Conservation (phyloP, 2,113 vertebrate genomes). For the Orycteropus afer region DNA sequence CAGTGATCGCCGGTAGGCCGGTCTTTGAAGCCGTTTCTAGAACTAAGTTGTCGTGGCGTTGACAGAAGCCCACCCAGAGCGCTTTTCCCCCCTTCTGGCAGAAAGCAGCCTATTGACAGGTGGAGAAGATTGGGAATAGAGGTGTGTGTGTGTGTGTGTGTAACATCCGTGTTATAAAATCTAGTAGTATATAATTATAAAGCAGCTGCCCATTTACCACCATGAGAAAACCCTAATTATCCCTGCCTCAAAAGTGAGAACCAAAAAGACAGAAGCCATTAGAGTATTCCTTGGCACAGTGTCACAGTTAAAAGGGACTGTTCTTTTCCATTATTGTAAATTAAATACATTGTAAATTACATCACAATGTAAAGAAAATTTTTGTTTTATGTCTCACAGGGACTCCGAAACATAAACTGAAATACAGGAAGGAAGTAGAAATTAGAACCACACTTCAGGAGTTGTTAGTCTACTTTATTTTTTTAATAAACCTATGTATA, state of each 20-base stretch:
- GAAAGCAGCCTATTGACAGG: background rate
- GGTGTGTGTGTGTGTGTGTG: no score
- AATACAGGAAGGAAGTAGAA: constrained; percentile 64
- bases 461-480: constrained; percentile 74
- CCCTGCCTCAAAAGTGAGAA: background rate
- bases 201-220: background rate
- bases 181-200: background rate
- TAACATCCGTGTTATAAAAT: background rate
- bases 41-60: background rate
- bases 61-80: background rate
- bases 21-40: background rate
- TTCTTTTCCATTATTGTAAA: background rate
- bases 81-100: background rate
- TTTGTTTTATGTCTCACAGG: constrained; percentile 72
- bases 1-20: background rate
- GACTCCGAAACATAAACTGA: background rate
- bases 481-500: constrained; percentile 80
- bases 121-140: background rate
- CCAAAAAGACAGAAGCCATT: background rate
- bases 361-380: constrained; percentile 5
- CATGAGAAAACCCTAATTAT: background rate
- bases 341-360: background rate
- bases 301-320: background rate
- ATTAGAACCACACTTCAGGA: constrained; percentile 75
- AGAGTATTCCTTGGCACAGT: background rate